Percentiles rank a stretch among this genome's conserved stretches.
phyloP scores from a whole-genome alignment of 2,888 invertebrate genomes.

The Dioctria rufipes region DNA sequence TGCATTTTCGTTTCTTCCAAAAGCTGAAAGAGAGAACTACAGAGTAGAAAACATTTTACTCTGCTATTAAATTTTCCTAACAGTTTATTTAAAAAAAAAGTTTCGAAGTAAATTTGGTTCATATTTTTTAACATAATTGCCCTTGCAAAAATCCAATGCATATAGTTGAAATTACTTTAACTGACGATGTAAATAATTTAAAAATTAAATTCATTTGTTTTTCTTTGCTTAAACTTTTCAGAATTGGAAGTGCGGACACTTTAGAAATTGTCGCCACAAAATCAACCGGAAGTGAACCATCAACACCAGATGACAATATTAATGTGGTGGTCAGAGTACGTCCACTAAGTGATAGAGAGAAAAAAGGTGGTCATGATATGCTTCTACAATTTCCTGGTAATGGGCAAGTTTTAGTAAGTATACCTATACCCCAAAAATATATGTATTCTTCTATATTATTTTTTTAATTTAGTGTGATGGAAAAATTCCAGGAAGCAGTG shows the following conservation, averaged over 20 bases:
- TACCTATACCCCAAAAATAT: not conserved
- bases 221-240: conserved; percentile 57
- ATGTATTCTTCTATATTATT: not conserved
- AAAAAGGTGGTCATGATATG: conserved; percentile 77
- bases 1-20: no score
- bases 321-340: conserved; percentile 91
- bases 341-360: conserved; percentile 84
- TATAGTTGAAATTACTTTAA: no score
- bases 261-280: conserved; percentile 70
- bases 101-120: no score
- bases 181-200: no score
- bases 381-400: conserved; percentile 90
- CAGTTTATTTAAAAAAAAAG: no score
- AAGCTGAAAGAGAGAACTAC: no score
- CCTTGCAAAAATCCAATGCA: no score
- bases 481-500: conserved; percentile 72
- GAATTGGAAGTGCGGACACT: conserved; percentile 70
- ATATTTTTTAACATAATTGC: no score
- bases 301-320: conserved; percentile 83
- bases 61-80: no score
- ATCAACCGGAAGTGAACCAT: conserved; percentile 70
- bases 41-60: no score
- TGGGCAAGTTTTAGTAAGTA: conserved; percentile 81
- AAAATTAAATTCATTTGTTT: no score
- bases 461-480: conserved; percentile 72